Conservation (phyloP, 2,797 vertebrate species). For the Hypotaenidia okinawae region DNA sequence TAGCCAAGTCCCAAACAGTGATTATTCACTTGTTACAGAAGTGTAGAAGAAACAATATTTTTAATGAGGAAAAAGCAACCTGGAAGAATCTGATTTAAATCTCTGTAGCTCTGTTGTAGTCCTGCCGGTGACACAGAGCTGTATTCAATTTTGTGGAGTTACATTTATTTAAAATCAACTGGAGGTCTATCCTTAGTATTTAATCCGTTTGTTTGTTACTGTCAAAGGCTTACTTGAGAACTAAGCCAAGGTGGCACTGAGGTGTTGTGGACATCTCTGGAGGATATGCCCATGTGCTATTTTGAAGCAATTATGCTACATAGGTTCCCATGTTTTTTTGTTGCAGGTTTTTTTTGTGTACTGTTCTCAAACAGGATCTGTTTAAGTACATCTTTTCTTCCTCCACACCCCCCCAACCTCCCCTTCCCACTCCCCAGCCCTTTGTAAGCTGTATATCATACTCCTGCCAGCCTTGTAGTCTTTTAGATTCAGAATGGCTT, state of each 20-base stretch:
- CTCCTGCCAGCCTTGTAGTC: neutral
- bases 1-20: neutral
- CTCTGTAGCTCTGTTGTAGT: neutral
- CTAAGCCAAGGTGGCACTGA: neutral
- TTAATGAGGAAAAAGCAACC: neutral
- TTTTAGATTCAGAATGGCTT: neutral
- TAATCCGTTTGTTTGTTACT: neutral
- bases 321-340: neutral
- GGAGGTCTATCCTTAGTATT: neutral
- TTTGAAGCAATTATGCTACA: neutral
- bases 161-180: neutral
- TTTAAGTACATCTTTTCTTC: neutral
- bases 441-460: neutral
- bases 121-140: neutral
- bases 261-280: fast-evolving
- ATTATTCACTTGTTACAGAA: neutral
- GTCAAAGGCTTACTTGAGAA: neutral
- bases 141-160: neutral
- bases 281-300: neutral
- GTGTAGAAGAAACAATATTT: neutral
- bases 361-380: neutral
- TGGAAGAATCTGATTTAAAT: neutral
- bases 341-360: neutral
- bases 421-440: too few species aligned
- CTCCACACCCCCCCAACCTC: too few species aligned